Base-by-base conservation (phyloP, 2,888 invertebrate species). In the Eurois occulta region DNA sequence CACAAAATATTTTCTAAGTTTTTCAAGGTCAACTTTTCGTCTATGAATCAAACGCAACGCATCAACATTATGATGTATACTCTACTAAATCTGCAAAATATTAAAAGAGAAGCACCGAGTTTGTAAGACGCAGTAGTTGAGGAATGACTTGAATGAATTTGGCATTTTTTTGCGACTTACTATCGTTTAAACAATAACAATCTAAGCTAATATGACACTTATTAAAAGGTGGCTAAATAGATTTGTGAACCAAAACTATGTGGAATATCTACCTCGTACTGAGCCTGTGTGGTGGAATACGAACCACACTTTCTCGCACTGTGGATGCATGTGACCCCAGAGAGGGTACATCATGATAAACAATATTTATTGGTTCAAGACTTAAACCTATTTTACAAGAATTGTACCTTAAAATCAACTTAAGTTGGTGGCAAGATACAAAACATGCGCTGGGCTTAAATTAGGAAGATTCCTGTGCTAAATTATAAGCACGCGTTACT, bases 11-110 rank as follows among this genome's bases (percentile, higher is more conserved):
- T 35, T 28, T n/a, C 35, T 18, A 81, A 77, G 43, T 24, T 58
- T 76, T 77, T 76, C 83, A 83, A 83, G 83, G 78, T 83, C 77
- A 83, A 38, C 1, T 6, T 35, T 67, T 77, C 10, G 6, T 21
- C 46, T 16, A 78, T 7, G 11, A 64, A 55, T 75, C 2, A 28
- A 46, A 38, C 0, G 1, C 24, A 46, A 38, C 0, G 1, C 24
- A n/a, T 35, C 0, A 8, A 8, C 5, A 24, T 13, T 16, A 35
- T n/a, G 8, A 1, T 60, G 2, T 60, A 41, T 11, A n/a, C 4
- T 41, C 11, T 32, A 48, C 0, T 4, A 60, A 41, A 41, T 16
- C 16, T 6, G 11, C 0, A 10, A 28, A 35, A 43, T 21, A 0
- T 35, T n/a, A 35, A 46, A 8, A 18, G 18, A 10, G 35, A 55